Percentiles rank a stretch among this genome's conserved stretches.
These are phyloP conservation scores for Hemichromis elongatus DNA, from an alignment of 2,113 vertebrate species.

Conservation along the genomic window DNA sequence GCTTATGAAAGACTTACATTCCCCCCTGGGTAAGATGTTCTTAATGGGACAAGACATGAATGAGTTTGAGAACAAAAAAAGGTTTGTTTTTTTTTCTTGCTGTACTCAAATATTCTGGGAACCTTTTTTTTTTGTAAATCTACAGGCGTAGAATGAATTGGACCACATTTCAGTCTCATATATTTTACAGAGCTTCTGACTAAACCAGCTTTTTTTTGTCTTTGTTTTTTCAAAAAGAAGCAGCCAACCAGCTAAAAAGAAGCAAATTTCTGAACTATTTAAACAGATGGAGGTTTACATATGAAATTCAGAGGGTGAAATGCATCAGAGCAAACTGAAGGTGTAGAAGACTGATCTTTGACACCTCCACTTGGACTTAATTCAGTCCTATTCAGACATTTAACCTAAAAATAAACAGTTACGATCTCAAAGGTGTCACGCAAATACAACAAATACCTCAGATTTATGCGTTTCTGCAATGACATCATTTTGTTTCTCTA, in stretches of 20 bases:
- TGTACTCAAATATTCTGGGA: neutral
- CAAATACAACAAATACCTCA: neutral
- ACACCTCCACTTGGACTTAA: neutral
- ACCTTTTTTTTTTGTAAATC: neutral
- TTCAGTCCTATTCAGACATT: neutral
- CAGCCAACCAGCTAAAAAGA: neutral
- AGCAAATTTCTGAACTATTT: neutral
- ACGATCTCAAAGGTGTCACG: neutral
- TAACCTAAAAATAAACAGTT: neutral
- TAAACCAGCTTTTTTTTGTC: neutral
- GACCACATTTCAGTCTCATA: neutral
- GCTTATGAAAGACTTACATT: neutral
- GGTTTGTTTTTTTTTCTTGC: neutral
- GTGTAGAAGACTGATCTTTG: neutral
- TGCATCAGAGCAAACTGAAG: neutral
- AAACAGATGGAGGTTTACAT: neutral
- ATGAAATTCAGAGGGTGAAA: neutral
- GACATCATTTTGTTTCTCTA: neutral
- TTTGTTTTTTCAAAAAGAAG: neutral
- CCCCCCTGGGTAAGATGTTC: neutral
- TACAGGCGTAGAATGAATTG: neutral
- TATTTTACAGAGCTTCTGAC: neutral
- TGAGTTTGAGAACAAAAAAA: conserved; percentile 1
- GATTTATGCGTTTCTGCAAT: neutral
- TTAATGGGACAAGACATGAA: conserved; percentile 2